These are phyloP conservation scores for Drymonia ruficornis DNA, from an alignment of 2,888 invertebrate genomes.

Conservation along the genomic window DNA sequence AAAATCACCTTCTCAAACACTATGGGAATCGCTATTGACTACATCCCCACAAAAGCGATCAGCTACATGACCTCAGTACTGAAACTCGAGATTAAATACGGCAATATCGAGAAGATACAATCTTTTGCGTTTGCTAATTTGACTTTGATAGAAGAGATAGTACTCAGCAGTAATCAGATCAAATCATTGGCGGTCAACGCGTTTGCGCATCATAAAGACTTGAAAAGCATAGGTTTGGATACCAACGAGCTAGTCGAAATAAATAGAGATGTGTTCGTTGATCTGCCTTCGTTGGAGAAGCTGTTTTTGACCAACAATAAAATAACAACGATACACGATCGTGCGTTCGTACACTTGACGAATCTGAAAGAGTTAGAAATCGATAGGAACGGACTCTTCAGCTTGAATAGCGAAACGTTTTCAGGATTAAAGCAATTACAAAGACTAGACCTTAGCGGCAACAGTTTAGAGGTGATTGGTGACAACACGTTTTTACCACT, in stretches of 20 bases:
- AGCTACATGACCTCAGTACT: conserved; percentile 83
- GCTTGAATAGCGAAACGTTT: conserved; percentile 90
- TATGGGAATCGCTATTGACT: conserved; percentile 86
- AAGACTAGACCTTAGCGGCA: conserved; percentile 88
- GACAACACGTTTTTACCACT: conserved; percentile 88
- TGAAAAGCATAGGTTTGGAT: conserved; percentile 87
- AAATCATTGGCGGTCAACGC: conserved; percentile 86
- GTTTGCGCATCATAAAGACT: conserved; percentile 87
- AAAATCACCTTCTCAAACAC: conserved; percentile 88
- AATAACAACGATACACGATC: conserved; percentile 93
- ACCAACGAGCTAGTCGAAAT: conserved; percentile 90
- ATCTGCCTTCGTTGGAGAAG: conserved; percentile 88
- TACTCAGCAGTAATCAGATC: conserved; percentile 88
- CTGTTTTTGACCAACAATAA: conserved; percentile 93
- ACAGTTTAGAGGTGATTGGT: conserved; percentile 90
- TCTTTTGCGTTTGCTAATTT: conserved; percentile 90
- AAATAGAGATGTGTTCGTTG: conserved; percentile 89
- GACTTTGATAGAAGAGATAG: conserved; percentile 86
- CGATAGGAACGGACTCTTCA: conserved; percentile 89
- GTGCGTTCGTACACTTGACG: conserved; percentile 89
- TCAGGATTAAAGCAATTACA: conserved; percentile 88
- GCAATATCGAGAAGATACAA: conserved; percentile 87
- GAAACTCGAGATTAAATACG: conserved; percentile 87
- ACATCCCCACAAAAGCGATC: conserved; percentile 88
- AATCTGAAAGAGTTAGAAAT: conserved; percentile 91